Evolutionary conservation across 2,797 vertebrate genomes (phyloP).

Genomic region (Falco peregrinus): DNA sequence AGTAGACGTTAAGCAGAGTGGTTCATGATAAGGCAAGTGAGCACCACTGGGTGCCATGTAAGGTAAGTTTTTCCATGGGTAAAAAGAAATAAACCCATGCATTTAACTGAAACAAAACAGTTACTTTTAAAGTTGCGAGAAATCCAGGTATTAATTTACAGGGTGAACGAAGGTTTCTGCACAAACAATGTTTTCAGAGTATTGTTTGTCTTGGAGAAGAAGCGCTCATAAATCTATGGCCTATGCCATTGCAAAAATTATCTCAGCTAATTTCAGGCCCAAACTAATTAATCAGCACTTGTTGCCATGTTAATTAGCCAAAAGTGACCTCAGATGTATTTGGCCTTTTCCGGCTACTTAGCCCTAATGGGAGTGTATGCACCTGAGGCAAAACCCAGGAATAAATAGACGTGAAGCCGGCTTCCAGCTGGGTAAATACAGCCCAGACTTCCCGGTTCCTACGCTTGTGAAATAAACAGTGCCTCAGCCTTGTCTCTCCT

Average conservation of each 20-base stretch:
- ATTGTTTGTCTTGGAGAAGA: constrained; percentile 59
- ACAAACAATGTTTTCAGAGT: constrained; percentile 7
- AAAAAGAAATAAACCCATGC: background rate
- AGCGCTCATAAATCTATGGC: background rate
- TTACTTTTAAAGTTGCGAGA: background rate
- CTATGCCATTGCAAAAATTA: background rate
- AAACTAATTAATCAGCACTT: constrained; percentile 59
- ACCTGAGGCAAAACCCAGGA: constrained; percentile 56
- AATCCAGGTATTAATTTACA: constrained; percentile 39
- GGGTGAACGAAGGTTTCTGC: background rate
- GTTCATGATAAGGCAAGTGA: background rate
- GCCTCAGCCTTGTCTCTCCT: background rate
- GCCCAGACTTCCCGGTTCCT: background rate
- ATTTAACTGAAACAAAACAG: background rate
- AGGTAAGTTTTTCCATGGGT: background rate
- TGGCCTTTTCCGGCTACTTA: constrained; percentile 37
- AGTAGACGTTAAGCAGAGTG: background rate
- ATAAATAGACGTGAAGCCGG: background rate
- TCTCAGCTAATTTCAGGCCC: constrained; percentile 35
- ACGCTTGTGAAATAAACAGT: background rate
- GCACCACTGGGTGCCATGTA: background rate
- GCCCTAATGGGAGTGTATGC: constrained; percentile 32
- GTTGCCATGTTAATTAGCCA: constrained; percentile 64
- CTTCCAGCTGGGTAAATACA: constrained; percentile 69
- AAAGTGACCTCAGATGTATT: constrained; percentile 48